Percentiles rank a stretch among this genome's conserved stretches.
Conservation (phyloP, 2,888 invertebrate species). For the Caenorhabditis zanzibari region DNA sequence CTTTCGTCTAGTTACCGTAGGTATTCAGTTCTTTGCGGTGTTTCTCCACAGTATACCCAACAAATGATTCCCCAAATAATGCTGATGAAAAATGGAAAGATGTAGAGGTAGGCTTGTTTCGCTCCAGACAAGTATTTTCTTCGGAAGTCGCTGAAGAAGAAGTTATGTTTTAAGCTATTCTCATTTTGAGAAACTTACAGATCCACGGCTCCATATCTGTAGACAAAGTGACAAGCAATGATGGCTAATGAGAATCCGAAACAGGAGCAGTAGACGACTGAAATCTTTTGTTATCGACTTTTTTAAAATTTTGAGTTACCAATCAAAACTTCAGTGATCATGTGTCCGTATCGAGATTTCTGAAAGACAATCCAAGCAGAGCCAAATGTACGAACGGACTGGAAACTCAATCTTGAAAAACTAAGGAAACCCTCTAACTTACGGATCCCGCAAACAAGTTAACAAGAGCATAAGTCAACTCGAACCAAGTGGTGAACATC, state of each 20-base stretch:
- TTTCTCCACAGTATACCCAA: constrained; percentile 18
- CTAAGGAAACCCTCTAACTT: not conserved
- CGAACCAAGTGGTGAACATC: constrained; percentile 35
- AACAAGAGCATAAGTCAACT: constrained; percentile 25
- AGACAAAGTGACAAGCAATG: constrained; percentile 41
- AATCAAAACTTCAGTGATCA: not conserved
- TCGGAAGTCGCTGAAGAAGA: constrained; percentile 6
- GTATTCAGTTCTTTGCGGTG: constrained; percentile 19
- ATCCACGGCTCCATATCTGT: constrained; percentile 40
- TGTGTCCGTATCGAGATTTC: not conserved
- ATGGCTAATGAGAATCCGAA: constrained; percentile 38
- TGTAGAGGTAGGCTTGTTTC: constrained; percentile 6
- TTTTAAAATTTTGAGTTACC: too few relatives aligned
- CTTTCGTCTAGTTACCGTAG: not conserved
- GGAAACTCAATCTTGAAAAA: too few relatives aligned
- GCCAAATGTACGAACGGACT: constrained; percentile 37
- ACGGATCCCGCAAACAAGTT: constrained; percentile 26
- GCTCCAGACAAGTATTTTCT: constrained; percentile 5
- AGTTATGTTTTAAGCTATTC: not conserved
- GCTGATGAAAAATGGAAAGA: constrained; percentile 16
- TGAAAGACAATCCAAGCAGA: constrained; percentile 34
- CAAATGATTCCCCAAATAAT: constrained; percentile 15
- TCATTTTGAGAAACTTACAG: not conserved
- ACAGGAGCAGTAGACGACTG: constrained; percentile 33
- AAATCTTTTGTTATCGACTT: too few relatives aligned